phyloP scores from a whole-genome alignment of 64 coral and sea anemone species.

The Montipora cactus region DNA sequence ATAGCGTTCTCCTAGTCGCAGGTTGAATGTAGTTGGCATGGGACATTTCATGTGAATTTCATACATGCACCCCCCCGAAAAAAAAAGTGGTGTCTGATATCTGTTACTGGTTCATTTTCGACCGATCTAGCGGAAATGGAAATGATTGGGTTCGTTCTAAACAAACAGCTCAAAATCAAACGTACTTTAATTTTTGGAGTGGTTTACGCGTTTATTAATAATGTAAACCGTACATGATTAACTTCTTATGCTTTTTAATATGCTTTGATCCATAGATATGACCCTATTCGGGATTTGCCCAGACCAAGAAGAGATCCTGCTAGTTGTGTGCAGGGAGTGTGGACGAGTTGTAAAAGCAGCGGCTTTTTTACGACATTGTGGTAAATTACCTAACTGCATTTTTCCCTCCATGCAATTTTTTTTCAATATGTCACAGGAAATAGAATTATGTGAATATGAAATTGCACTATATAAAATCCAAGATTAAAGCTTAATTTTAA shows the following conservation, averaged over 20 bases:
- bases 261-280: constrained; percentile 91
- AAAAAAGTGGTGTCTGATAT: neutral
- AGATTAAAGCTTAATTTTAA: neutral
- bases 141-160: neutral
- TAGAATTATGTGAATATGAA: neutral
- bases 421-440: neutral
- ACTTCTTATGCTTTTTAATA: constrained; percentile 58
- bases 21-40: constrained; percentile 54
- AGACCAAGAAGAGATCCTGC: constrained; percentile 83
- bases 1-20: constrained; percentile 30
- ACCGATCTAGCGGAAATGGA: neutral
- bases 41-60: constrained; percentile 38
- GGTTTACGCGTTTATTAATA: constrained; percentile 63
- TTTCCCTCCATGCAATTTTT: neutral
- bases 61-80: constrained; percentile 8
- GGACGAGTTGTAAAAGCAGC: constrained; percentile 82
- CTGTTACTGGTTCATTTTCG: constrained; percentile 8
- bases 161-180: constrained; percentile 38
- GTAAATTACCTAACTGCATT: constrained; percentile 45
- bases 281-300: constrained; percentile 92
- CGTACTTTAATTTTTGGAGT: constrained; percentile 63
- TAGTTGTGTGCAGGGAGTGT: constrained; percentile 92
- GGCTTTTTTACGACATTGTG: constrained; percentile 89
- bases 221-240: constrained; percentile 69
- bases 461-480: neutral